Conservation (phyloP, 35 echinoderm and acorn worm genomes). For the Hemicentrotus pulcherrimus region DNA sequence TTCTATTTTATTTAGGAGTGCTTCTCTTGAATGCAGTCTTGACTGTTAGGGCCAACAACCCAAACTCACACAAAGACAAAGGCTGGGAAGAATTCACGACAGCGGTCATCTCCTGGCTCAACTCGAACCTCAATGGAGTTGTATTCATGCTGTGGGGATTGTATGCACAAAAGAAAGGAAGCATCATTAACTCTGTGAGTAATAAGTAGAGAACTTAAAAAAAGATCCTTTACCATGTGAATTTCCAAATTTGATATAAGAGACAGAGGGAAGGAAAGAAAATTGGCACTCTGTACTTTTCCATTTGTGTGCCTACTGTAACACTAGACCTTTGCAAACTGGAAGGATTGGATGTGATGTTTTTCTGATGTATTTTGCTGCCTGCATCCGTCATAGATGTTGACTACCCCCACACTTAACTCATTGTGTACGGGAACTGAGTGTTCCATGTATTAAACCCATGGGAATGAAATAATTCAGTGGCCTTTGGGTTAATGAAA, state of each 20-base stretch:
- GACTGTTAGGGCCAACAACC: conserved; percentile 80
- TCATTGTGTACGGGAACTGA: no score
- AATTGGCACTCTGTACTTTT: no score
- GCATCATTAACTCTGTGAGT: conserved; percentile 84
- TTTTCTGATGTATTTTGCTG: no score
- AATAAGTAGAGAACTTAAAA: conserved; percentile 30
- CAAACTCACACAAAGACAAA: conserved; percentile 97
- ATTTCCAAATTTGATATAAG: neutral
- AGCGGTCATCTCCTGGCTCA: conserved; percentile 89
- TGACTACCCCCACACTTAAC: no score
- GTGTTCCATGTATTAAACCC: no score
- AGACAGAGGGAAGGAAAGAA: neutral
- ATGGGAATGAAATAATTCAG: no score
- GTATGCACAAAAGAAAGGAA: conserved; percentile 96
- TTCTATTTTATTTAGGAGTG: conserved; percentile 65
- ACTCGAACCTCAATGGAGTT: conserved; percentile 70
- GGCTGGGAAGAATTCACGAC: conserved; percentile 96
- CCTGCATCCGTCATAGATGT: no score
- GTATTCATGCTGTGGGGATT: conserved; percentile 95
- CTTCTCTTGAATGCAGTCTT: conserved; percentile 90
- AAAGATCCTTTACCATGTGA: neutral
- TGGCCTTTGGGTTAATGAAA: no score
- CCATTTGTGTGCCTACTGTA: no score
- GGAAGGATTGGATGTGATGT: no score
- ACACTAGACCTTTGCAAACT: no score